Evolutionary conservation across 2,797 vertebrate genomes (phyloP).

Genomic region (Thalassophryne amazonica): DNA sequence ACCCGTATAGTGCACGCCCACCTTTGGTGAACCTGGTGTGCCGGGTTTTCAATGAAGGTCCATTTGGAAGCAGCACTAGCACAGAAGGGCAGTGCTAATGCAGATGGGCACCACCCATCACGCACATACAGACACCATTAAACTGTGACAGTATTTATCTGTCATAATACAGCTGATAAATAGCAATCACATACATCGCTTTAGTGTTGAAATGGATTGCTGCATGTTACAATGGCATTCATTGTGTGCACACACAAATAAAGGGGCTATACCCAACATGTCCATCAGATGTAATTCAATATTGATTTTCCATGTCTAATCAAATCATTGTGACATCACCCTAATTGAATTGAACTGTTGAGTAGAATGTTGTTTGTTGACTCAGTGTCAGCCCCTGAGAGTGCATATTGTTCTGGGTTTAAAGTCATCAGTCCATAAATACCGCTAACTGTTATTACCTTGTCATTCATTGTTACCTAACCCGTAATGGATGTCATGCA

Average conservation of each 20-base stretch:
- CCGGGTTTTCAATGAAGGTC: too few species aligned
- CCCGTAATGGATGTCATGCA: slow-evolving; percentile 60
- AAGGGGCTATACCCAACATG: slow-evolving; percentile 39
- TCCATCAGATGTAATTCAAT: slow-evolving; percentile 45
- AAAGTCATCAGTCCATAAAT: slow-evolving; percentile 43
- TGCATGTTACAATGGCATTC: slow-evolving; percentile 2
- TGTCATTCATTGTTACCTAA: slow-evolving; percentile 32
- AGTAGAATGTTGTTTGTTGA: slow-evolving; percentile 48
- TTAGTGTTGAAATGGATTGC: neutral
- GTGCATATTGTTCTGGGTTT: slow-evolving; percentile 46
- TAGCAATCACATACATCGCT: neutral
- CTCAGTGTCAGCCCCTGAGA: slow-evolving; percentile 34
- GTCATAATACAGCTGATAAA: slow-evolving; percentile 3
- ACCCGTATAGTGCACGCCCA: too few species aligned
- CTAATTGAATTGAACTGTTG: slow-evolving; percentile 50
- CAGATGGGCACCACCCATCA: too few species aligned
- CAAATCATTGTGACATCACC: slow-evolving; percentile 61
- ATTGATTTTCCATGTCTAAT: slow-evolving; percentile 49
- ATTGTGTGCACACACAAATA: slow-evolving; percentile 21
- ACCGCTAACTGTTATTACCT: slow-evolving; percentile 31
- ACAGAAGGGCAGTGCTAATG: too few species aligned
- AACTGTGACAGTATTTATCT: too few species aligned
- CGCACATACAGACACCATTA: too few species aligned
- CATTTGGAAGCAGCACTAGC: too few species aligned
- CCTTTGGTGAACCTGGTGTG: too few species aligned